Evolutionary conservation across 1,140 invertebrate species (phyloP).

Genomic region (Araneus ventricosus): DNA sequence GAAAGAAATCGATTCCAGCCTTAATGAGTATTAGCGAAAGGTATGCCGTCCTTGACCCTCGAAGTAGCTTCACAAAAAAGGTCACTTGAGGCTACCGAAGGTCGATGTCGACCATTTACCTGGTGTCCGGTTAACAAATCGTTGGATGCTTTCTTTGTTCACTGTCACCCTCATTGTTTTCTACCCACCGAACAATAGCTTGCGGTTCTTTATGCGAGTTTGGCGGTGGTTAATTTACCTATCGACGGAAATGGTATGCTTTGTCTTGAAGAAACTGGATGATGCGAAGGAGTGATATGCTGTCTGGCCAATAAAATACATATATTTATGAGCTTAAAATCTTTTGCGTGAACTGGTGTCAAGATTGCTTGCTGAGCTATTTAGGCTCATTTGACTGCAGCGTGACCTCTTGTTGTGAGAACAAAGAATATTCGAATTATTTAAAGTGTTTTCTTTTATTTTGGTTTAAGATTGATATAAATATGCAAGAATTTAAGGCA

Average conservation of each 20-base stretch:
- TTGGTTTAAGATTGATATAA: too few relatives aligned
- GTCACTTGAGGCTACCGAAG: not conserved
- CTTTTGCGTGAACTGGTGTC: not conserved
- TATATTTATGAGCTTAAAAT: not conserved
- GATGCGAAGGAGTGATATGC: not conserved
- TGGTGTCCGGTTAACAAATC: constrained; percentile 7
- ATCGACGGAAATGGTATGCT: not conserved
- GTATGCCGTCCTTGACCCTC: constrained; percentile 22
- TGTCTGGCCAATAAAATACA: not conserved
- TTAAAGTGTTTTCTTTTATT: not conserved
- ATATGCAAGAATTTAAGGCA: too few relatives aligned
- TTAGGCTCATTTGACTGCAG: not conserved
- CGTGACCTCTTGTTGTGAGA: not conserved
- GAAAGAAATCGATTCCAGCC: not conserved
- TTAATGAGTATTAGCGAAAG: not conserved
- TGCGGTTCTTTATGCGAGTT: constrained; percentile 9
- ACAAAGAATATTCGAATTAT: not conserved
- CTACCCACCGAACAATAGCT: not conserved
- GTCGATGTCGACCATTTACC: constrained; percentile 34
- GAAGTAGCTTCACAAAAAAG: constrained; percentile 30
- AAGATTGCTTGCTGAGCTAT: not conserved
- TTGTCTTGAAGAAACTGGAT: constrained; percentile 21
- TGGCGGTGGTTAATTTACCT: not conserved
- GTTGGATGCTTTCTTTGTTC: constrained; percentile 34
- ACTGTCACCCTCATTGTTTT: constrained; percentile 15